These are phyloP conservation scores for Latrodectus geometricus DNA, from an alignment of 1,140 invertebrate genomes.

Conservation along the genomic window DNA sequence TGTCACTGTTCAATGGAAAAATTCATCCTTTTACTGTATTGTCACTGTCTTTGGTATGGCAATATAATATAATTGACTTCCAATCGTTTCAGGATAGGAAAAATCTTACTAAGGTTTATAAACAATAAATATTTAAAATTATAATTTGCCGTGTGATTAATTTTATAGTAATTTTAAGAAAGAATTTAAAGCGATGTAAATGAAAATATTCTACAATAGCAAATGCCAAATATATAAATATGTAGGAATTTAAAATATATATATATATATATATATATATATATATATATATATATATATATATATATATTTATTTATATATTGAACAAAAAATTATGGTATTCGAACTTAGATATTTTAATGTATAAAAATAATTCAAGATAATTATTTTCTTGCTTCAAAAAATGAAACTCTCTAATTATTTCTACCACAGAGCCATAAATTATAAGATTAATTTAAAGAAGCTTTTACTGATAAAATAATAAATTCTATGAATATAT, in stretches of 20 bases:
- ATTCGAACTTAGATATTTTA: no score
- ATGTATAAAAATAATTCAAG: no score
- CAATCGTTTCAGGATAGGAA: neutral
- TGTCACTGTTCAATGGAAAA: constrained; percentile 98
- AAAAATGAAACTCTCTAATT: no score
- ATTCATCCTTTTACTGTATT: constrained; percentile 98
- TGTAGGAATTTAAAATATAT: neutral
- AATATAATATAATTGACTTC: no score
- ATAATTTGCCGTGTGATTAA: neutral
- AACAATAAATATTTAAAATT: neutral
- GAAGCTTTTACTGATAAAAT: no score
- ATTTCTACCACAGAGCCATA: no score
- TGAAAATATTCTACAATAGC: neutral
- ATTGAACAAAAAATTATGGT: no score
- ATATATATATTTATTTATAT: no score
- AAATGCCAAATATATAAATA: no score
- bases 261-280: neutral
- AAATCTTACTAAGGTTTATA: neutral
- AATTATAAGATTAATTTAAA: no score
- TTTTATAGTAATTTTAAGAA: neutral
- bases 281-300: neutral
- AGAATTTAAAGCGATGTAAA: neutral
- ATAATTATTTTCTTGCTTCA: no score
- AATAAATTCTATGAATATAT: no score
- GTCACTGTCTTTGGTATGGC: constrained; percentile 91